Evolutionary conservation across 2,888 invertebrate genomes (phyloP).

Genomic region (Lasiommata megera): DNA sequence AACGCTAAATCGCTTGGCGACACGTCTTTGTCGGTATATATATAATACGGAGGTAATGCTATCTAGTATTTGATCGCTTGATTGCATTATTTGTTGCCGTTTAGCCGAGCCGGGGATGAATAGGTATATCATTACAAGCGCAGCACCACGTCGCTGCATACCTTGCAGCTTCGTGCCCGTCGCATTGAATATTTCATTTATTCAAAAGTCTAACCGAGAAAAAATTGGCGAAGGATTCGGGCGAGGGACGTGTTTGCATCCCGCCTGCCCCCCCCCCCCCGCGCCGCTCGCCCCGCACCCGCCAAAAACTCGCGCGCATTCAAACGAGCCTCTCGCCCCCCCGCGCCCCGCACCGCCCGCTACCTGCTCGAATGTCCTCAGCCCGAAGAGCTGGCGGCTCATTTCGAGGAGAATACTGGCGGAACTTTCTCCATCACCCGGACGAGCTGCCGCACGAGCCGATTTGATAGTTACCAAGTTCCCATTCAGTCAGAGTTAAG

Average conservation of each 20-base stretch:
- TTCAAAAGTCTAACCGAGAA: constrained; percentile 50
- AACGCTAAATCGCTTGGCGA: too few relatives aligned
- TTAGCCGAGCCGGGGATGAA: constrained; percentile 21
- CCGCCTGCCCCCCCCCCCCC: constrained; percentile 22
- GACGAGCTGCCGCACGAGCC: too few relatives aligned
- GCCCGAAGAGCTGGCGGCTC: background rate
- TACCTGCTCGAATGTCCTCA: constrained; percentile 3
- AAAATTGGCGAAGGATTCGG: constrained; percentile 46
- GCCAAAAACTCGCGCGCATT: constrained; percentile 24
- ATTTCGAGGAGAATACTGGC: background rate
- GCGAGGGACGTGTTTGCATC: constrained; percentile 47
- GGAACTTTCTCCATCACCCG: background rate
- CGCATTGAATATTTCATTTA: constrained; percentile 67
- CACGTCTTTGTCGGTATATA: too few relatives aligned
- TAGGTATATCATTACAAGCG: constrained; percentile 18
- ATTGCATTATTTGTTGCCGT: background rate
- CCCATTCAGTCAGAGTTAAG: too few relatives aligned
- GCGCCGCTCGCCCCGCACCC: background rate
- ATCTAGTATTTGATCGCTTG: background rate
- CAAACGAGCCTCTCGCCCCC: constrained; percentile 24
- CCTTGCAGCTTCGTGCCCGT: constrained; percentile 32
- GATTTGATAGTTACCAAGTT: too few relatives aligned
- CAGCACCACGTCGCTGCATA: constrained; percentile 21
- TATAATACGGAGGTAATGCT: too few relatives aligned
- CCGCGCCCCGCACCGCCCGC: constrained; percentile 21